A percentile compares a stretch with the other conserved stretches of the same genome.
Conservation (phyloP, 2,797 vertebrate species). For the Propithecus perrieri region DNA sequence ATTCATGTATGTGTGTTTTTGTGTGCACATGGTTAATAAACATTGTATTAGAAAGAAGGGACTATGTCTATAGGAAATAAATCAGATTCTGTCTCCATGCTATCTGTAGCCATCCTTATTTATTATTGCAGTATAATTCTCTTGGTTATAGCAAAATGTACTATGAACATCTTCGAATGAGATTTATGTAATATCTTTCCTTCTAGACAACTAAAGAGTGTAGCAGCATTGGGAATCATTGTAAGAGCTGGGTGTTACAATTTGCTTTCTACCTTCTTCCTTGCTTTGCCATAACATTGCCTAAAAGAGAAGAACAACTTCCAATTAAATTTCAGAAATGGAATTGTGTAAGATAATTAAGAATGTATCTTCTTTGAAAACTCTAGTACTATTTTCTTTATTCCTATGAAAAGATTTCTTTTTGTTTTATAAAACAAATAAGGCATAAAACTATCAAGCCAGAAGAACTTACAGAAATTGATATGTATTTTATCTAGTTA, state of each 20-base stretch:
- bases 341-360: neutral
- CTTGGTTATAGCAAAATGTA: neutral
- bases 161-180: too few relatives aligned
- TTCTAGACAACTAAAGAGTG: neutral
- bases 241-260: neutral
- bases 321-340: neutral
- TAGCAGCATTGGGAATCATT: neutral
- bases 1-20: neutral
- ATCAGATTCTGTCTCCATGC: neutral
- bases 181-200: neutral
- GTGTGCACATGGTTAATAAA: neutral
- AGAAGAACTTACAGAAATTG: neutral
- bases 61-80: neutral
- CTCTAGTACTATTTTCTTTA: neutral
- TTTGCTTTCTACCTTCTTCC: neutral
- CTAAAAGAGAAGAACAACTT: neutral
- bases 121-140: neutral
- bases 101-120: neutral
- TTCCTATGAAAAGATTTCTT: neutral
- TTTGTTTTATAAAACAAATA: neutral
- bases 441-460: neutral
- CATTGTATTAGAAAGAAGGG: neutral
- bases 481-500: neutral
- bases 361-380: neutral
- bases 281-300: neutral